Conservation (phyloP, 2,888 invertebrate species). For the Masnerella sp. region DNA sequence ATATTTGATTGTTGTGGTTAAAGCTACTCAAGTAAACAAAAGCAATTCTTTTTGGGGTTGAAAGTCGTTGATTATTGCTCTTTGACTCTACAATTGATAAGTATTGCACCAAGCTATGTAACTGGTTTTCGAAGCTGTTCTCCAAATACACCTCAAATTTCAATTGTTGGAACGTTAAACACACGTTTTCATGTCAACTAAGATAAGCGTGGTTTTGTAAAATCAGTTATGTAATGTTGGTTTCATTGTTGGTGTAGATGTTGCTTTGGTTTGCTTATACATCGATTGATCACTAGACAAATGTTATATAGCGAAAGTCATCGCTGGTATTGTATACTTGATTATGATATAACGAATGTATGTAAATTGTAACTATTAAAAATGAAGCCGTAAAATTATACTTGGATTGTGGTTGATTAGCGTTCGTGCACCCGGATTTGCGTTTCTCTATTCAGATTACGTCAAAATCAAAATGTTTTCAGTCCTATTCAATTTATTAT, state of each 20-base stretch:
- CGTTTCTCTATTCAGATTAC: conserved; percentile 7
- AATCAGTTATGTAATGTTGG: conserved; percentile 62
- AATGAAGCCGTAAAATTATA: conserved; percentile 28
- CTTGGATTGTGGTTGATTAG: conserved; percentile 18
- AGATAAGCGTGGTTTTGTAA: conserved; percentile 1
- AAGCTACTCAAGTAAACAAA: conserved; percentile 61
- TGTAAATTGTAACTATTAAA: conserved; percentile 68
- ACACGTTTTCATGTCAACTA: too few species aligned
- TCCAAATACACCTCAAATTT: too few species aligned
- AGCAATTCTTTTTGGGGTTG: conserved; percentile 58
- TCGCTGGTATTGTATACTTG: conserved; percentile 64
- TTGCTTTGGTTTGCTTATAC: conserved; percentile 67
- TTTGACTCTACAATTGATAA: conserved; percentile 36
- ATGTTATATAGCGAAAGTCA: conserved; percentile 51
- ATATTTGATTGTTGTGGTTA: conserved; percentile 57
- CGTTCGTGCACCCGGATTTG: conserved; percentile 2
- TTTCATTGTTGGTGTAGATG: conserved; percentile 61
- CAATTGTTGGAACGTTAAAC: too few species aligned
- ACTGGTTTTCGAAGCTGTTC: conserved; percentile 18
- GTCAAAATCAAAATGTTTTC: conserved; percentile 11
- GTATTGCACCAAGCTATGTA: conserved; percentile 31
- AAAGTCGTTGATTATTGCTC: conserved; percentile 61
- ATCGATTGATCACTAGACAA: conserved; percentile 56
- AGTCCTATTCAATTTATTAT: conserved; percentile 10
- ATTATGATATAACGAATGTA: conserved; percentile 66